Evolutionary conservation across 1,140 invertebrate species (phyloP).

Genomic region (Lucilia cuprina): DNA sequence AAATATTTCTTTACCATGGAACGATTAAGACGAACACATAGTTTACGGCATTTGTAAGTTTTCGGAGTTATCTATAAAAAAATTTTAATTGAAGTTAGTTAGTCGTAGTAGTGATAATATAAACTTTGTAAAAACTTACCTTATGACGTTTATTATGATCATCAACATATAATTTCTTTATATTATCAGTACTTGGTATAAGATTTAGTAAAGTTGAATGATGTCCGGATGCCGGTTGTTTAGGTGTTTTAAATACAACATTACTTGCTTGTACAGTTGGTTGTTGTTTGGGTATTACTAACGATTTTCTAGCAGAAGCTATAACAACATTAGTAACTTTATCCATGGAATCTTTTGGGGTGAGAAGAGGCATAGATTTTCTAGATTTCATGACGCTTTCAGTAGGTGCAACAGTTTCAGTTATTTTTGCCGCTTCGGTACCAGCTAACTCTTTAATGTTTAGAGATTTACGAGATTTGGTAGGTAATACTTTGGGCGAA

Average conservation of each 20-base stretch:
- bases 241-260: background rate
- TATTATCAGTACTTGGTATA: background rate
- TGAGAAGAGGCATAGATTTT: background rate
- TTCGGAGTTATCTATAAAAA: background rate
- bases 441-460: background rate
- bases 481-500: background rate
- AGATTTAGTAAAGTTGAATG: background rate
- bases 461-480: background rate
- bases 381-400: background rate
- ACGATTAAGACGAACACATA: conserved; percentile 37
- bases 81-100: background rate
- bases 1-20: conserved; percentile 23
- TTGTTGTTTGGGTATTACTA: background rate
- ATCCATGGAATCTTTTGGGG: background rate
- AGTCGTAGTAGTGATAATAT: no score
- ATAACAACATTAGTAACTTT: background rate
- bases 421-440: background rate
- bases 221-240: background rate
- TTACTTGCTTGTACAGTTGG: background rate
- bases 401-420: background rate
- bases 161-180: background rate
- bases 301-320: background rate
- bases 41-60: conserved; percentile 22
- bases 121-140: background rate
- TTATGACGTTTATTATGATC: background rate